Evolutionary conservation across 2,888 invertebrate species (phyloP).

Genomic region (Chironomus tentans): DNA sequence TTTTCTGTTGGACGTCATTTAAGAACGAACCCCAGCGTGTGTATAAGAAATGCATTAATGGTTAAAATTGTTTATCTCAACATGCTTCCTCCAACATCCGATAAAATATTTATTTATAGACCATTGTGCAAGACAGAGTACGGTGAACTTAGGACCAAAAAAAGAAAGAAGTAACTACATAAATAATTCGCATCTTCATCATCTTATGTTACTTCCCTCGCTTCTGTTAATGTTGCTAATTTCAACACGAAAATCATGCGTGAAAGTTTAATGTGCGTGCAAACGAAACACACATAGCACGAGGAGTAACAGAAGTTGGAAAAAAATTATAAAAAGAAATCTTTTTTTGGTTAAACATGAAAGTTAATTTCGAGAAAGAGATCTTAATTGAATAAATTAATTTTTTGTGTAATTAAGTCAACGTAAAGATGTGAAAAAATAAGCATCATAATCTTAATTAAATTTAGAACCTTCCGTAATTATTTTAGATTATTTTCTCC

Average conservation of each 20-base stretch:
- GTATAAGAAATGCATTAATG: too few relatives aligned
- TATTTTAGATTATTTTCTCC: too few relatives aligned
- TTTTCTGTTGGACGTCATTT: too few relatives aligned
- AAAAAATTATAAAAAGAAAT: not conserved
- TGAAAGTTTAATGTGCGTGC: slow-evolving; percentile 18
- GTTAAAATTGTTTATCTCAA: too few relatives aligned
- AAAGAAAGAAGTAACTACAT: not conserved
- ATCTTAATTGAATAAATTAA: not conserved
- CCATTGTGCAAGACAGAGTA: not conserved
- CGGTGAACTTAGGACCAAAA: not conserved
- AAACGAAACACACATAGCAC: not conserved
- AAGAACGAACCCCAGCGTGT: too few relatives aligned
- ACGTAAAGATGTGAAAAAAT: not conserved
- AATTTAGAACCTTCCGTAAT: too few relatives aligned
- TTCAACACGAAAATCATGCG: not conserved
- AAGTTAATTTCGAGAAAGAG: not conserved
- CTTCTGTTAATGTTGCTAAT: not conserved
- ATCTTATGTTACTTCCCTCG: not conserved
- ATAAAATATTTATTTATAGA: not conserved
- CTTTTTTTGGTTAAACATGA: not conserved
- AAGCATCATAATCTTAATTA: not conserved
- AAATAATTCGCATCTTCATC: not conserved
- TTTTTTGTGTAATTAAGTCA: not conserved
- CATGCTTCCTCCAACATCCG: too few relatives aligned
- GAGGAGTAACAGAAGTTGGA: not conserved